Base-by-base conservation (phyloP, 2,797 vertebrate genomes). In the Clarias pachynema region DNA sequence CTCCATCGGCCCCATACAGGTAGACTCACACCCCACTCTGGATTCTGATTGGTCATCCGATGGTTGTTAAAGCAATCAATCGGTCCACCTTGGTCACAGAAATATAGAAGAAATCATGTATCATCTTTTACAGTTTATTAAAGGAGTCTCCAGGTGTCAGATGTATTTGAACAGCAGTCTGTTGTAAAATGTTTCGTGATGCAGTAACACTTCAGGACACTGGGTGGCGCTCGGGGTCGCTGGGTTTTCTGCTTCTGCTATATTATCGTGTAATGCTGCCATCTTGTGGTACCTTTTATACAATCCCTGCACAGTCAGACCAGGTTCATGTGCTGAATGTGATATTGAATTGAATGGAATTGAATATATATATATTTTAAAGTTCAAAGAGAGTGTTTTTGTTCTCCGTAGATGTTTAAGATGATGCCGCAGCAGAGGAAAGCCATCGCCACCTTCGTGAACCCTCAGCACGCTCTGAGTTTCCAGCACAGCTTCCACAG, bases 401-500 rank as follows among this genome's bases (percentile, higher is more conserved):
- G 26, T 44, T 9, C 22, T 68, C 80, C 53, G 10, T 31, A 99
- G 98, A 98, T 95, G 96, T 97, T 99, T 89, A 95, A 97, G 93
- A 97, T 99, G 98, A 94, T 99, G 86, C 98, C 98, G 57, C 96
- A 97, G 89, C 97, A 99, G 83, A 95, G 98, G 94, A 99, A 98
- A 95, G 98, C 98, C 88, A 91, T 99, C 57, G 98, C 98, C 6
- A 98, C 94, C 88, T 99, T 99, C 91, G 95, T 95, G 92, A 96
- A 92, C 82, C 96, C 97, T 65, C 94, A 97, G 73, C 97, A 99
- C 0, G 98, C 98, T 1, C 92, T 94, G 49, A 97, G 95, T 44
- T 99, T 99, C 91, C 97, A 99, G 90, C 96, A 97, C 95, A 99
- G 96, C 92, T 99, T 98, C 95, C 97, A 99, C 94, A 98, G 98